Evolutionary conservation across 2,888 invertebrate species (phyloP).

Genomic region (Apodemia hepburni): DNA sequence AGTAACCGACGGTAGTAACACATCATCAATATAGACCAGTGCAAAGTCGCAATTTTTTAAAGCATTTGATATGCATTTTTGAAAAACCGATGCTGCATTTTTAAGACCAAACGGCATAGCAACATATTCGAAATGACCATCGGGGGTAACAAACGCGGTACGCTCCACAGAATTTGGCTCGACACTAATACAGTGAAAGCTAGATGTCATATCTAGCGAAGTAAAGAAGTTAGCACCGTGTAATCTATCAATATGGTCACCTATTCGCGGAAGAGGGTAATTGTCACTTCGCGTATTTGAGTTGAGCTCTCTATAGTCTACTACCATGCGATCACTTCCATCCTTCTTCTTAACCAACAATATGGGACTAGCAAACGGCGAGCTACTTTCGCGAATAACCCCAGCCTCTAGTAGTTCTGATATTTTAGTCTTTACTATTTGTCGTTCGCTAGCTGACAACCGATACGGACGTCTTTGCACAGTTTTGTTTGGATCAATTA

Average conservation of each 20-base stretch:
- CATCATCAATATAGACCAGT: constrained; percentile 26
- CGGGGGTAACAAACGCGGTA: too few species aligned
- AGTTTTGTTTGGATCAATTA: constrained; percentile 25
- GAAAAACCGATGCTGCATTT: constrained; percentile 40
- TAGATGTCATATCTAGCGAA: constrained; percentile 34
- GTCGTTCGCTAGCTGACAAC: constrained; percentile 30
- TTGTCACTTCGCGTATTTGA: constrained; percentile 33
- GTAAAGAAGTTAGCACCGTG: constrained; percentile 30
- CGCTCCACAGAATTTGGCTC: constrained; percentile 16
- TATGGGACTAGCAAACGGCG: constrained; percentile 38
- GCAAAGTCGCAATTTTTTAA: constrained; percentile 13
- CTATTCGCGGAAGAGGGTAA: constrained; percentile 29
- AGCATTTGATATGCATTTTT: constrained; percentile 36
- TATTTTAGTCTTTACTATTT: constrained; percentile 34
- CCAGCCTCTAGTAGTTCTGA: constrained; percentile 29
- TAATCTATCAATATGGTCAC: constrained; percentile 22
- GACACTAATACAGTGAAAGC: constrained; percentile 34
- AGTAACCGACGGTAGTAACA: constrained; percentile 20
- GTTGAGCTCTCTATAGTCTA: constrained; percentile 37
- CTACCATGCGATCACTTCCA: constrained; percentile 30
- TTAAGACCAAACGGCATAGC: constrained; percentile 24
- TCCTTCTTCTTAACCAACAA: constrained; percentile 25
- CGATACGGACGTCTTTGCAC: constrained; percentile 31
- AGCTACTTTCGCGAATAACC: constrained; percentile 35
- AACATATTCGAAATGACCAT: constrained; percentile 22